Evolutionary conservation across 1,140 invertebrate species (phyloP).

Genomic region (Lasioglossum albipes): DNA sequence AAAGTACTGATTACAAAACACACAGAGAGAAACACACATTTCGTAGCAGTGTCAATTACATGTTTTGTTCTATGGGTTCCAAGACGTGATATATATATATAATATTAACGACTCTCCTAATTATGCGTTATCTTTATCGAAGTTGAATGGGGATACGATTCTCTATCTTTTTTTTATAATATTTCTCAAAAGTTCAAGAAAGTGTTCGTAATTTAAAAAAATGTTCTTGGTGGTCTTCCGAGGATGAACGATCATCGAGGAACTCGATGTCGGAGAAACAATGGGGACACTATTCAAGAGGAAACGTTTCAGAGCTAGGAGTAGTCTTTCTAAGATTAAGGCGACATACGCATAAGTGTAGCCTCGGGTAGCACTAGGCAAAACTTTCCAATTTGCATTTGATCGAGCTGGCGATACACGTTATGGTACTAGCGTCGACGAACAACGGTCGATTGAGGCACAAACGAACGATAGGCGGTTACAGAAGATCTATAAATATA

Average conservation of each 20-base stretch:
- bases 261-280: not conserved
- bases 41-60: conserved; percentile 9
- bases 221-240: conserved; percentile 24
- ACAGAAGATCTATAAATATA: conserved; percentile 50
- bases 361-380: conserved; percentile 66
- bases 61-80: conserved; percentile 9
- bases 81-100: not conserved
- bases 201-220: not conserved
- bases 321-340: conserved; percentile 61
- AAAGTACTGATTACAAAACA: not conserved
- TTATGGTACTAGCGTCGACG: conserved; percentile 34
- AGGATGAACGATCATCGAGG: conserved; percentile 5
- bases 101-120: conserved; percentile 9
- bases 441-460: conserved; percentile 23
- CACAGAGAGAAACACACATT: not conserved
- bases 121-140: conserved; percentile 35
- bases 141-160: conserved; percentile 20
- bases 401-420: conserved; percentile 44
- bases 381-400: conserved; percentile 58
- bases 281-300: not conserved
- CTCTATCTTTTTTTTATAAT: not conserved
- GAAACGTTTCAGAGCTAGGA: not conserved
- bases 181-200: not conserved
- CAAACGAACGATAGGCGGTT: conserved; percentile 20
- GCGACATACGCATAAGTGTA: conserved; percentile 50